These are phyloP conservation scores for Saguinus oedipus DNA, from an alignment of 2,797 vertebrate species.

Conservation along the genomic window DNA sequence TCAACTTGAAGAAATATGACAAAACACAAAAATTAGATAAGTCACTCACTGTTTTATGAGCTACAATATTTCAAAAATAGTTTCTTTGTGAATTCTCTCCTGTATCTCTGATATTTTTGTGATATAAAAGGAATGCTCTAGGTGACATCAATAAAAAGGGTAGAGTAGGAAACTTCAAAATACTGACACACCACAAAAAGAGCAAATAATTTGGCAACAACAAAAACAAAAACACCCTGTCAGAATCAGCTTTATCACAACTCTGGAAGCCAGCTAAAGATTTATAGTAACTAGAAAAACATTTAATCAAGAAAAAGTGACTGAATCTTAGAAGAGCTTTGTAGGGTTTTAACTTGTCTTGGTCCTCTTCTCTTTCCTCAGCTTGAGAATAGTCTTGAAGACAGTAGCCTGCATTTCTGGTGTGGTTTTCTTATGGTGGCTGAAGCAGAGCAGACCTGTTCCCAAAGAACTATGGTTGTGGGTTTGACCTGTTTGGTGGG, in stretches of 20 bases:
- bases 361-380: too few relatives aligned
- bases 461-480: not conserved
- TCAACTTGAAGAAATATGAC: not conserved
- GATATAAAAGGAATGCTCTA: not conserved
- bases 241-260: not conserved
- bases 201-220: not conserved
- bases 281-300: not conserved
- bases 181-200: not conserved
- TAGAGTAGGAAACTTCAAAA: not conserved
- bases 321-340: not conserved
- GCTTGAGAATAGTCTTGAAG: not conserved
- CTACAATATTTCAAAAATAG: not conserved
- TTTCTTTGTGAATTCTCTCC: not conserved
- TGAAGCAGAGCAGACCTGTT: not conserved
- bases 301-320: not conserved
- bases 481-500: not conserved
- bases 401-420: not conserved
- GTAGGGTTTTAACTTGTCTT: not conserved
- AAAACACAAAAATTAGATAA: conserved; percentile 19
- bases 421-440: too few relatives aligned
- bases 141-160: not conserved
- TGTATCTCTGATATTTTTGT: not conserved
- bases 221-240: not conserved
- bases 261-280: not conserved
- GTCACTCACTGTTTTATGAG: not conserved